phyloP scores from a whole-genome alignment of 2,797 vertebrate genomes.

The Sciaenops ocellatus region DNA sequence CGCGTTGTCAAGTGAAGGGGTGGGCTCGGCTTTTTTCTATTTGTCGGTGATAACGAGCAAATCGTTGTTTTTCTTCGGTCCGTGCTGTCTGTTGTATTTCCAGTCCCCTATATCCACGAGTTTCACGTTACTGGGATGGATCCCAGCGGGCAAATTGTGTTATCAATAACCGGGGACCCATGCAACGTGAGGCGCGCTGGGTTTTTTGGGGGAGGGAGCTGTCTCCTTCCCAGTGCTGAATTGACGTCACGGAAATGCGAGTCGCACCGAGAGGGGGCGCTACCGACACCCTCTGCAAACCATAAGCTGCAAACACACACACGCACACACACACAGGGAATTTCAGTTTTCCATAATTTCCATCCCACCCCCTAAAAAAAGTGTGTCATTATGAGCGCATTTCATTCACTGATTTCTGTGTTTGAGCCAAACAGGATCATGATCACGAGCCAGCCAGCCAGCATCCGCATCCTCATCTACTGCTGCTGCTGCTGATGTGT shows the following conservation, averaged over 20 bases:
- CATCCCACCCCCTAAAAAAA: slow-evolving; percentile 22
- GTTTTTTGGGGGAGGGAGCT: slow-evolving; percentile 82
- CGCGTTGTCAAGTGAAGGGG: slow-evolving; percentile 84
- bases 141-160: slow-evolving; percentile 83
- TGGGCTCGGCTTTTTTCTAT: slow-evolving; percentile 77
- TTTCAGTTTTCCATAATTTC: slow-evolving; percentile 33
- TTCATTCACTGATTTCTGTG: slow-evolving; percentile 12
- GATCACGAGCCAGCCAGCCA: background rate
- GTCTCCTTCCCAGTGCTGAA: slow-evolving; percentile 87
- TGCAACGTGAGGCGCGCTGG: slow-evolving; percentile 83
- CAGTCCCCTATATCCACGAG: slow-evolving; percentile 64
- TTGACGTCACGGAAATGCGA: slow-evolving; percentile 85
- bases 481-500: slow-evolving; percentile 38
- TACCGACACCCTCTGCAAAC: slow-evolving; percentile 2
- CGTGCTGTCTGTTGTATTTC: slow-evolving; percentile 49
- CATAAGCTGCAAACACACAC: background rate
- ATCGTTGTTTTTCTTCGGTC: slow-evolving; percentile 55
- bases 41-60: slow-evolving; percentile 62
- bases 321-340: background rate
- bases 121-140: slow-evolving; percentile 76
- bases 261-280: slow-evolving; percentile 78
- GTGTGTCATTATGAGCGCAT: background rate
- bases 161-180: slow-evolving; percentile 84
- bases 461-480: no score
- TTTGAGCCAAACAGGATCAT: background rate